These are phyloP conservation scores for Lasioglossum pauxillum DNA, from an alignment of 2,888 invertebrate genomes.

Conservation along the genomic window DNA sequence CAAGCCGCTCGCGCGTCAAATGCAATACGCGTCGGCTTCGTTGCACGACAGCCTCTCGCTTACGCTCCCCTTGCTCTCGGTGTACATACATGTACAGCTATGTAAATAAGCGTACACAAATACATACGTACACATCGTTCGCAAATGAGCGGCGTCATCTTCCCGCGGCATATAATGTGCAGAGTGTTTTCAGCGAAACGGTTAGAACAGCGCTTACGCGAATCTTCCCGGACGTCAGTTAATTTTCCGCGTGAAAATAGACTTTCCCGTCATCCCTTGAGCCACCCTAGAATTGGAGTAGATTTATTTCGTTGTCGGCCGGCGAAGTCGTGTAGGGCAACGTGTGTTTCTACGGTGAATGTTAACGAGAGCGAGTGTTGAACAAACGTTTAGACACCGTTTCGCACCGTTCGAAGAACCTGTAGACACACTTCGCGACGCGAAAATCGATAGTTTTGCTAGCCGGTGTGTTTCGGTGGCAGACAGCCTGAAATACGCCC, in stretches of 20 bases:
- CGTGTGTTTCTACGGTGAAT: neutral
- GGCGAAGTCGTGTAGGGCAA: neutral
- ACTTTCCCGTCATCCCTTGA: neutral
- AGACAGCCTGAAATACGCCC: neutral
- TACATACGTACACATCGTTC: neutral
- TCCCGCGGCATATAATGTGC: slow-evolving; percentile 11
- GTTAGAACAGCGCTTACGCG: slow-evolving; percentile 23
- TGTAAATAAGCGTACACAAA: neutral
- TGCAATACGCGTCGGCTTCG: slow-evolving; percentile 17
- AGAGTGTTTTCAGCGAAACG: slow-evolving; percentile 8
- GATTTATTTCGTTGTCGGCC: neutral
- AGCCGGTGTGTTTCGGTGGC: neutral
- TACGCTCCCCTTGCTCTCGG: slow-evolving; percentile 9
- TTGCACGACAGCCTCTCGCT: slow-evolving; percentile 18
- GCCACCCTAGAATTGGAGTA: neutral
- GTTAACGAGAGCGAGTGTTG: neutral
- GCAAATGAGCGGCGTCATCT: slow-evolving; percentile 27
- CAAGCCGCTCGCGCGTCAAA: slow-evolving; percentile 35
- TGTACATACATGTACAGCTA: neutral
- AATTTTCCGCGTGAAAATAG: slow-evolving; percentile 38
- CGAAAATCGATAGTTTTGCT: neutral
- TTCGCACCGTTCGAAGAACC: neutral
- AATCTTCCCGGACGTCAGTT: slow-evolving; percentile 19
- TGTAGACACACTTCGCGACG: neutral
- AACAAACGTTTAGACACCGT: neutral